These are phyloP conservation scores for Thysanoteuthis rhombus DNA, from an alignment of 2,888 invertebrate genomes.

Conservation along the genomic window DNA sequence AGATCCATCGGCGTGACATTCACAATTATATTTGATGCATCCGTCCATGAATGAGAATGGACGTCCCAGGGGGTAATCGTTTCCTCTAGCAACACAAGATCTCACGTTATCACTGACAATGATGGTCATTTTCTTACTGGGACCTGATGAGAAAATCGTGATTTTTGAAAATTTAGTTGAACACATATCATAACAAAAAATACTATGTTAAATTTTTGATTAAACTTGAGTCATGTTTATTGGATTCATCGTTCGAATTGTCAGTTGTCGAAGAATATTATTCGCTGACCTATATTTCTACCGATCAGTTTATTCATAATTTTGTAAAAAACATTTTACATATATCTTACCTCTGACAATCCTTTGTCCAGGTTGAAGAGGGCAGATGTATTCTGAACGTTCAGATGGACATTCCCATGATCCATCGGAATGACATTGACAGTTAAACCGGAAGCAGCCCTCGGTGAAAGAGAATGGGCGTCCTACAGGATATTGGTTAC, in stretches of 20 bases:
- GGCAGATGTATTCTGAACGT: conserved; percentile 28
- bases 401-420: conserved; percentile 47
- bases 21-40: conserved; percentile 46
- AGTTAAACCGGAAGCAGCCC: conserved; percentile 49
- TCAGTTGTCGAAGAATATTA: too few relatives aligned
- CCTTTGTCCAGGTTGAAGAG: neutral
- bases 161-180: too few relatives aligned
- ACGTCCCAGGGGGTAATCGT: neutral
- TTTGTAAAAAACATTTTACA: too few relatives aligned
- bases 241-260: too few relatives aligned
- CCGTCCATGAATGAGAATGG: conserved; percentile 39
- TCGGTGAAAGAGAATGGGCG: conserved; percentile 44
- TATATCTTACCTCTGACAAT: neutral
- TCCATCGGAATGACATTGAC: conserved; percentile 55
- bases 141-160: neutral
- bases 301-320: too few relatives aligned
- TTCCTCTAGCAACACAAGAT: neutral
- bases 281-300: too few relatives aligned
- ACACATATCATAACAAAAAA: too few relatives aligned
- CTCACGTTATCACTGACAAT: neutral
- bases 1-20: conserved; percentile 45
- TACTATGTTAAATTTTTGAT: too few relatives aligned
- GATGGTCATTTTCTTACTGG: neutral
- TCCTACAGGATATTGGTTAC: conserved; percentile 39
- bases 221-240: too few relatives aligned